Evolutionary conservation across 2,888 invertebrate species (phyloP), one percentile per base, ranked within the genome.

Genomic region (Cheilosia vulpina): DNA sequence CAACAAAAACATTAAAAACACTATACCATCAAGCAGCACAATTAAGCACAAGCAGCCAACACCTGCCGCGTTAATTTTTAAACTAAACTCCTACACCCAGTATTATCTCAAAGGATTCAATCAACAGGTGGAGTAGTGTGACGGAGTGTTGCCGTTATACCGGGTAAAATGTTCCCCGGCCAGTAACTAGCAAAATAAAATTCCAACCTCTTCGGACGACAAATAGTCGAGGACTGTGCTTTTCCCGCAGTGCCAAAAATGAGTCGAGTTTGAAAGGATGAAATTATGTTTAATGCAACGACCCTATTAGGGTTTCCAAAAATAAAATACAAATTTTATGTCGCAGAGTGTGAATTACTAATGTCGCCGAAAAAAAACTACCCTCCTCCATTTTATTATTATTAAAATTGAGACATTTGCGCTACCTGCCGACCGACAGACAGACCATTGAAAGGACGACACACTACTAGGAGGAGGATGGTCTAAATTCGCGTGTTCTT

Each of bases 41-140:
- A 76, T 27, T 41, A 57, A 31, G 9, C 34, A 27, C 24, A 65
- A 38, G 53, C 80, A 75, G 53, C 80, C 75, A 71, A 65, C 84
- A 75, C 80, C 71, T 65, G 69, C 69, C 65, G 71, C 60, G 75
- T 55, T 71, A 80, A 71, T 76, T 80, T 84, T 71, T 50, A 21
- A 84, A 84, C 84, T 84, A 60, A 79, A 84, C 75, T 53, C 55
- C 38, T 34, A 24, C 24, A 15, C 21, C 5, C 3, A 15, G 13
- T 9, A 31, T 2, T 9, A 31, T 31, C 31, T 9, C 72, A 19
- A 7, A 27, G 57, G 57, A 58, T 19, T 43, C 47, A 63, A 60
- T 79, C 84, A 80, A 80, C 71, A 80, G 69, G 72, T 62, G 41
- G 69, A 47, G 17, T 31, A 9, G 31, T 1, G 45, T 15, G 52